Percentiles rank a stretch among this genome's conserved stretches.
phyloP scores from a whole-genome alignment of 2,797 vertebrate species.

The Sphenopsis melanotis region DNA sequence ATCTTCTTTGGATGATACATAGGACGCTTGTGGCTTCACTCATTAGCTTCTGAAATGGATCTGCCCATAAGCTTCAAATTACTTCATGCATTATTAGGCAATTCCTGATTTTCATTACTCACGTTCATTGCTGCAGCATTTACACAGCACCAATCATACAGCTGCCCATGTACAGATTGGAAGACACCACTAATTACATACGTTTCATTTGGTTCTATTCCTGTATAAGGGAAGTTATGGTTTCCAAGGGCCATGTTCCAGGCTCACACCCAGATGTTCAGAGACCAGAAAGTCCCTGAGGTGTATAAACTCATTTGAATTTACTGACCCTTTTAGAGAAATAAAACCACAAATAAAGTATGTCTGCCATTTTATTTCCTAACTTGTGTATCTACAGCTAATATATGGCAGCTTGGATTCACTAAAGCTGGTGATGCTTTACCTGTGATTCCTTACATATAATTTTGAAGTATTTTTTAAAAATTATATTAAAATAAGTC shows the following conservation, averaged over 20 bases:
- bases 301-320: neutral
- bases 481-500: neutral
- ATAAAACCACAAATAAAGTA: neutral
- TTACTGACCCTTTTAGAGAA: neutral
- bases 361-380: neutral
- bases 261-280: slow-evolving; percentile 23
- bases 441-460: neutral
- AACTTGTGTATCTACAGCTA: neutral
- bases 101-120: slow-evolving; percentile 4
- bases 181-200: neutral
- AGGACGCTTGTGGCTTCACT: neutral
- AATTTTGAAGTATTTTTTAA: neutral
- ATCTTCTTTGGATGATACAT: neutral
- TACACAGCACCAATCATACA: neutral
- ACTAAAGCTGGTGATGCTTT: neutral
- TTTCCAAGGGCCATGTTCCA: slow-evolving; percentile 8
- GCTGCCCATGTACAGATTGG: neutral
- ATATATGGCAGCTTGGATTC: neutral
- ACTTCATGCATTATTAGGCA: slow-evolving; percentile 9
- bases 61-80: slow-evolving; percentile 14
- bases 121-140: neutral
- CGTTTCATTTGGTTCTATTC: neutral
- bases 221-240: neutral
- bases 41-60: slow-evolving; percentile 11
- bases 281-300: neutral